Base-by-base conservation (phyloP, 2,113 vertebrate species). In the Bubo bubo region DNA sequence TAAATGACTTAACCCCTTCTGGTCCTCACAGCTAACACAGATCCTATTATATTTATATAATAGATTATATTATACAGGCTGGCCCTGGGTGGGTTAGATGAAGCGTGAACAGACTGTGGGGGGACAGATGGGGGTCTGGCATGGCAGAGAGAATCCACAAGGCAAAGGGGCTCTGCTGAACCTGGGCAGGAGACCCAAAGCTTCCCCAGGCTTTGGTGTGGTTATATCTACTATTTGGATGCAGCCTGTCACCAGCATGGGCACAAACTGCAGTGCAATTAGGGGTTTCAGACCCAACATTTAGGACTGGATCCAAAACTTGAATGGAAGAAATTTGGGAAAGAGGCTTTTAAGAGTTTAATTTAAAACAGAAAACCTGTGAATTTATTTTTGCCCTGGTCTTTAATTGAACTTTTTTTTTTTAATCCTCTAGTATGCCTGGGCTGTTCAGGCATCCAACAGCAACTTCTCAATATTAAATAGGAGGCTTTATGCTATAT, bases 341-440 rank as follows among this genome's bases (percentile, higher is more conserved):
- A 93, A 85, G 93, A 93, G 45, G 37, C n/a, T 87, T 96, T 91
- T 79, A 71, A 85, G 86, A 73, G 74, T 91, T 89, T 95, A 93
- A 95, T 95, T 58, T 95, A 95, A 97, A 95, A 96, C 91, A 95
- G 91, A 95, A 92, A 94, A 62, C 66, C 35, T 9, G 1, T 74
- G 80, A 72, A 85, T 87, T 62, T 95, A 95, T 93, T 95, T 97
- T 87, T 94, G 70, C 62, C 55, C 35, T 53, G 16, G 41, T 82
- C 45, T 97, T 75, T 95, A 95, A 94, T 85, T 85, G 89, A 86
- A 68, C 9, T 52, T 50, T 75, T 79, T 79, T 74, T 77, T 86
- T 95, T 70, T 14, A 75, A 75, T 79, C 49, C 32, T 79, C 13
- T 41, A 68, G 17, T 79, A 58, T 53, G 62, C 73, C 50, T 1